phyloP scores from a whole-genome alignment of 2,797 vertebrate genomes.

The Enteromius trimaculatus region DNA sequence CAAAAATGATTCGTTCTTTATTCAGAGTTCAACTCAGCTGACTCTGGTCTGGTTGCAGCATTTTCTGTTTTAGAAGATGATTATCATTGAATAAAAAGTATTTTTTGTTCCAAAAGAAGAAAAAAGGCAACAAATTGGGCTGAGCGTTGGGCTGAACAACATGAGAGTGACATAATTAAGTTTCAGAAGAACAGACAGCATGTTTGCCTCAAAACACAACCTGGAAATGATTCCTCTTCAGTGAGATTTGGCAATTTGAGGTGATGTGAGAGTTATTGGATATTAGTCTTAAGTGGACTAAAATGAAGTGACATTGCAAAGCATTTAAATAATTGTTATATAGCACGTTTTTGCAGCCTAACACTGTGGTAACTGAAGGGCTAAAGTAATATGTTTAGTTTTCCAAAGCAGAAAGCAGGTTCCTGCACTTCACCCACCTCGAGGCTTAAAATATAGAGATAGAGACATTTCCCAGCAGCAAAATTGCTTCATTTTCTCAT shows the following conservation, averaged over 20 bases:
- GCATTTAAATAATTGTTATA: background rate
- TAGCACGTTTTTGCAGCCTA: background rate
- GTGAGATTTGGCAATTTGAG: background rate
- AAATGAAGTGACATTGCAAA: background rate
- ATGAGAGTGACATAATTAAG: background rate
- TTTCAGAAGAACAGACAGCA: background rate
- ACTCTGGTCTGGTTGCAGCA: background rate
- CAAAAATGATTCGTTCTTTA: background rate
- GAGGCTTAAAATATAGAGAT: constrained; percentile 37
- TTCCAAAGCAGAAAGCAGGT: constrained; percentile 41
- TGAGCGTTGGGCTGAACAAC: too few species aligned
- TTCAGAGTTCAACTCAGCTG: background rate
- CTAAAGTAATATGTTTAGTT: constrained; percentile 40
- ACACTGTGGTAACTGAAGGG: constrained; percentile 7
- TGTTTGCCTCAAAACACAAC: background rate
- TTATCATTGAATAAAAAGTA: background rate
- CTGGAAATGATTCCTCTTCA: background rate
- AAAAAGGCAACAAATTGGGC: too few species aligned
- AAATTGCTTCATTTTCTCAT: constrained; percentile 46
- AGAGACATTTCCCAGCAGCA: constrained; percentile 45
- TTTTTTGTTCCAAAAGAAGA: background rate
- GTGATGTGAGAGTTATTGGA: background rate
- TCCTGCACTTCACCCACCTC: constrained; percentile 37
- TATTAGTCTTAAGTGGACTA: background rate
- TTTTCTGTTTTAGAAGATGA: background rate